A percentile compares a stretch with the other conserved stretches of the same genome.
phyloP scores from a whole-genome alignment of 1,140 invertebrate genomes.

The Drosophila parvula region DNA sequence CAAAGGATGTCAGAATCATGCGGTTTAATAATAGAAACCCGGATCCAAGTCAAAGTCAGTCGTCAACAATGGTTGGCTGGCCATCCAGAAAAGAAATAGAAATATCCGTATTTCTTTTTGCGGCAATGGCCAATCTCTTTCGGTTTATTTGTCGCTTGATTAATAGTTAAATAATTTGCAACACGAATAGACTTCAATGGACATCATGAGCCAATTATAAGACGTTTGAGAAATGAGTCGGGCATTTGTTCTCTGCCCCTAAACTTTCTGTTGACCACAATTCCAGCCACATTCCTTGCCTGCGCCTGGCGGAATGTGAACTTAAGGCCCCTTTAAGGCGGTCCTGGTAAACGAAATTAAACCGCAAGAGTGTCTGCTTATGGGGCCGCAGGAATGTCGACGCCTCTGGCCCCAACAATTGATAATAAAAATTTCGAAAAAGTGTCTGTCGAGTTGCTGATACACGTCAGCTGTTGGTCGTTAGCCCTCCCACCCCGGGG shows the following conservation, averaged over 20 bases:
- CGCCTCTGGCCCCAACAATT: constrained; percentile 55
- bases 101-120: background rate
- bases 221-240: constrained; percentile 45
- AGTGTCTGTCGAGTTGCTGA: constrained; percentile 51
- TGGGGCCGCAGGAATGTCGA: constrained; percentile 66
- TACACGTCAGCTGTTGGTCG: constrained; percentile 66
- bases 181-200: constrained; percentile 65
- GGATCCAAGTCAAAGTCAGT: constrained; percentile 40
- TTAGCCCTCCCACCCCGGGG: background rate
- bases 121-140: constrained; percentile 40
- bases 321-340: constrained; percentile 22
- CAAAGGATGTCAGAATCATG: constrained; percentile 81
- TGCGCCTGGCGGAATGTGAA: constrained; percentile 1
- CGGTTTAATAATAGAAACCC: constrained; percentile 67
- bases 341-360: constrained; percentile 73
- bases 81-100: constrained; percentile 10
- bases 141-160: constrained; percentile 71
- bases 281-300: constrained; percentile 6
- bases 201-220: constrained; percentile 70
- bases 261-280: background rate
- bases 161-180: constrained; percentile 79
- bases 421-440: constrained; percentile 73
- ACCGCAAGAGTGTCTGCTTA: constrained; percentile 80
- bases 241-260: background rate
- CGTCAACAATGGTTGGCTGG: constrained; percentile 27